Evolutionary conservation across 2,888 invertebrate species (phyloP), one percentile per base, ranked within the genome.

Genomic region (Phortica magna): DNA sequence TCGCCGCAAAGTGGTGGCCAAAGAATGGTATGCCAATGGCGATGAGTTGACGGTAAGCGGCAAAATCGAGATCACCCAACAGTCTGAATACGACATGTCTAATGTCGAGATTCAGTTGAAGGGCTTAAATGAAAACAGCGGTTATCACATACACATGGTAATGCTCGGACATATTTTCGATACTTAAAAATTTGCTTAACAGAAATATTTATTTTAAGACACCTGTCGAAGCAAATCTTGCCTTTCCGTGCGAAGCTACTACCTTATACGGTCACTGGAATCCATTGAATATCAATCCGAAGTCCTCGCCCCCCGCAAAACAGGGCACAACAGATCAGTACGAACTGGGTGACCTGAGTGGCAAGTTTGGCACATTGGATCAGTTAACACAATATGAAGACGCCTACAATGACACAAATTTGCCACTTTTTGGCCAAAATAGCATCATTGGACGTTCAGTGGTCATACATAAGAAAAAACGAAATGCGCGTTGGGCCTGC

Each of bases 1-100:
- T 85, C 94, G 96, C 7, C 94, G 96, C 77, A 97, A 97, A 92
- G 97, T 96, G 0, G 97, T 98, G 0, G 96, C 95, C 0, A 95
- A 95, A 84, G 96, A 97, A 87, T 98, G 98, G 98, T 96, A 96
- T 91, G 95, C 96, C 6, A 97, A 97, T 91, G 96, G 96, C 0
- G 93, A 94, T 77, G 91, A 92, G 0, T 91, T 95, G 55, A 91
- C 93, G 0, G 93, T 96, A 22, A 94, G 93, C 86, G 97, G 97
- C 10, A 95, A 95, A 91, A 91, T 97, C 31, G 97, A 97, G 92
- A 94, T 98, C 83, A 93, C 95, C 59, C 98, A 98, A 92, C 96
- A 97, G 92, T 96, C 96, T 0, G 96, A 96, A 91, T 97, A 96
- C 88, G 97, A 97, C 90, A 92, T 95, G 74, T 96, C 96, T 72